phyloP scores from a whole-genome alignment of 2,888 invertebrate genomes.

The Melanostoma mellinum region DNA sequence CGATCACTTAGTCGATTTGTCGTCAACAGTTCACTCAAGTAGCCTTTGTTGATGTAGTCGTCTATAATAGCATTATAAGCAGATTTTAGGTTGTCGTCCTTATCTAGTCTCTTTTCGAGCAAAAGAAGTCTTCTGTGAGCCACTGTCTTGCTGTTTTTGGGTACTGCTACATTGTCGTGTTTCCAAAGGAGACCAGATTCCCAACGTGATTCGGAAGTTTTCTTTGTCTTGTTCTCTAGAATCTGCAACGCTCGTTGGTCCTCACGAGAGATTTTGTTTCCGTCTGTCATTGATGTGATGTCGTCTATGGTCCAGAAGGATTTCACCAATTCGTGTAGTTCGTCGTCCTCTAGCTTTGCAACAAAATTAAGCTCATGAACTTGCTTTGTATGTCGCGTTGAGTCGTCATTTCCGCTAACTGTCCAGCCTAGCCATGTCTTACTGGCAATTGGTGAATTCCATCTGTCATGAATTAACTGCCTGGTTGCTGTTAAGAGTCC shows the following conservation, averaged over 20 bases:
- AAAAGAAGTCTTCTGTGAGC: background rate
- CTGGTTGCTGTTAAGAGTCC: background rate
- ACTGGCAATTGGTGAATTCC: background rate
- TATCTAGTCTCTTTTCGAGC: background rate
- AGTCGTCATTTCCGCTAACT: slow-evolving; percentile 15
- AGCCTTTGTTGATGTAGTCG: background rate
- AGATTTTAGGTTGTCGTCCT: background rate
- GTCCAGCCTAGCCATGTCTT: slow-evolving; percentile 15
- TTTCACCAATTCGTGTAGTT: slow-evolving; percentile 7
- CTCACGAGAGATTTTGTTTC: background rate
- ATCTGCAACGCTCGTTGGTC: background rate
- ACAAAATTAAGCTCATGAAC: background rate
- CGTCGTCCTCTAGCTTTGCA: background rate
- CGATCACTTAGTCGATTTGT: background rate
- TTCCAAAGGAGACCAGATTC: background rate
- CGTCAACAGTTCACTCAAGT: background rate
- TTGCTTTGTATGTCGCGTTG: background rate
- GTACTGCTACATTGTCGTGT: background rate
- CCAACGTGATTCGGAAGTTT: background rate
- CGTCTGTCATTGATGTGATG: background rate
- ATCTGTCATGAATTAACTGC: slow-evolving; percentile 1
- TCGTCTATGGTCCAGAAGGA: background rate
- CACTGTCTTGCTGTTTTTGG: background rate
- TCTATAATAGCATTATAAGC: background rate
- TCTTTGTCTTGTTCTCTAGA: background rate